These are phyloP conservation scores for Corythaixoides concolor DNA, from an alignment of 2,113 vertebrate genomes.

Conservation along the genomic window DNA sequence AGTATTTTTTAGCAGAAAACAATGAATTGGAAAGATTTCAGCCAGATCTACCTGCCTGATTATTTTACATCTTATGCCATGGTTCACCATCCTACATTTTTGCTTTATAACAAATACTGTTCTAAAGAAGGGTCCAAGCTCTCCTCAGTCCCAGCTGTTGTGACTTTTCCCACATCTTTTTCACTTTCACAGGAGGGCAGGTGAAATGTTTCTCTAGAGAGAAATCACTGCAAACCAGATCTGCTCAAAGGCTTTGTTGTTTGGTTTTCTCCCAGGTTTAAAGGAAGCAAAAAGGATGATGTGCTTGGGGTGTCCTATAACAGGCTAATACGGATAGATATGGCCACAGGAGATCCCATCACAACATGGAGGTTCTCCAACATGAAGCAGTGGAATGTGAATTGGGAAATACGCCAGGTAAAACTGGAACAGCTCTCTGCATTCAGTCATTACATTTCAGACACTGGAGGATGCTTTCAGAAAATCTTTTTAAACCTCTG, in stretches of 20 bases:
- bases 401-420: constrained; percentile 98
- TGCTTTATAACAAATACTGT: neutral
- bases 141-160: neutral
- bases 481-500: neutral
- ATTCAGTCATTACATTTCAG: neutral
- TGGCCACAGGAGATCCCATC: constrained; percentile 84
- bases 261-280: constrained; percentile 80
- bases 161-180: neutral
- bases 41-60: neutral
- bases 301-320: constrained; percentile 96
- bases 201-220: neutral
- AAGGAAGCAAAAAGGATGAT: constrained; percentile 92
- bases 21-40: neutral
- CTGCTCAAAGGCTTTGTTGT: neutral
- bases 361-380: constrained; percentile 96
- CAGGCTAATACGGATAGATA: constrained; percentile 92
- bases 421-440: neutral
- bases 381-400: constrained; percentile 99
- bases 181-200: neutral
- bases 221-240: neutral
- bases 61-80: neutral
- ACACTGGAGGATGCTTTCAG: neutral
- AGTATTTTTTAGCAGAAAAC: neutral
- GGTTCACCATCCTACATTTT: neutral
- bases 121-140: neutral